Evolutionary conservation across 1,140 invertebrate species (phyloP).

Genomic region (Maniola jurtina): DNA sequence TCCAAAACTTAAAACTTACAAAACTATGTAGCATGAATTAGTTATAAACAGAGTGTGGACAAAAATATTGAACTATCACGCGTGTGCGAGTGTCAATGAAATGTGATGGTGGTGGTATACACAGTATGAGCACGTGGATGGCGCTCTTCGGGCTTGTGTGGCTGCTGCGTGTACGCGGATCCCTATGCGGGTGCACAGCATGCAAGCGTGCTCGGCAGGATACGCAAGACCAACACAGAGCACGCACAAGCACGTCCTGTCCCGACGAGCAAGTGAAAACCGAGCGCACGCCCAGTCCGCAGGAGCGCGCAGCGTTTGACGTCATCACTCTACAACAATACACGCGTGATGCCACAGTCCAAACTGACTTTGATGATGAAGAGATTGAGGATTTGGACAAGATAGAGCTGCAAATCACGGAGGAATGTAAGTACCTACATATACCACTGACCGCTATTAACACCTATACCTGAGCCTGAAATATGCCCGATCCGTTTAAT

Average conservation of each 20-base stretch:
- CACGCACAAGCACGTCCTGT: slow-evolving; percentile 10
- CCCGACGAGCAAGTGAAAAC: slow-evolving; percentile 23
- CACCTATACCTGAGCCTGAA: too few relatives aligned
- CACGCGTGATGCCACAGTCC: slow-evolving; percentile 68
- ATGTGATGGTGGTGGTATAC: slow-evolving; percentile 46
- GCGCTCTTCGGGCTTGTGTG: slow-evolving; percentile 92
- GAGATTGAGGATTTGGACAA: slow-evolving; percentile 68
- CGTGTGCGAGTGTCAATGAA: slow-evolving; percentile 32
- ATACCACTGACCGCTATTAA: too few relatives aligned
- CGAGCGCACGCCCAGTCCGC: slow-evolving; percentile 43
- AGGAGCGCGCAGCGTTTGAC: slow-evolving; percentile 60
- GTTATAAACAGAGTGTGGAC: slow-evolving; percentile 11
- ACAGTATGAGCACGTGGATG: slow-evolving; percentile 81
- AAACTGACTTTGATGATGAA: slow-evolving; percentile 71
- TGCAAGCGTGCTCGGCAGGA: slow-evolving; percentile 81
- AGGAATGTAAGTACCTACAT: slow-evolving; percentile 67
- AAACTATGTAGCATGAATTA: not conserved
- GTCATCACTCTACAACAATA: slow-evolving; percentile 66
- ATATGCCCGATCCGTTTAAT: too few relatives aligned
- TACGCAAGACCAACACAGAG: slow-evolving; percentile 37
- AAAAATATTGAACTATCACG: not conserved
- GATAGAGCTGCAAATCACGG: slow-evolving; percentile 67
- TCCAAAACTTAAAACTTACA: not conserved
- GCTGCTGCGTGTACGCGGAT: slow-evolving; percentile 87
- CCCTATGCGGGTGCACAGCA: slow-evolving; percentile 85